Conservation (phyloP, 2,113 vertebrate species). For the Thermophis baileyi region DNA sequence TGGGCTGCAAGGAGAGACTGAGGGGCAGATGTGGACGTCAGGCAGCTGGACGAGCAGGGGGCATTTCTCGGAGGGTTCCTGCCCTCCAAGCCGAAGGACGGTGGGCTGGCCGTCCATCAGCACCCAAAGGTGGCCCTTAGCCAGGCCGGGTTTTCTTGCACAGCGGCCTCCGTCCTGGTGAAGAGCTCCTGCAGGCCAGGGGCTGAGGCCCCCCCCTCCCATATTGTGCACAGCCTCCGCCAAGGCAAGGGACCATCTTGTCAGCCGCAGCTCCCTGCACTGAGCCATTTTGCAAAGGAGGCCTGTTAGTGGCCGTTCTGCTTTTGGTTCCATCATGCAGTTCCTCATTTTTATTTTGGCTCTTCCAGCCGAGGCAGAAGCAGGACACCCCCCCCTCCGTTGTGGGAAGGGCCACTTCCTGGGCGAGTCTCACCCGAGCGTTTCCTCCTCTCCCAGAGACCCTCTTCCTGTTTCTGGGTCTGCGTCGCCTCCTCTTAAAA, state of each 20-base stretch:
- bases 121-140: not conserved
- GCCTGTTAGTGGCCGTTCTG: not conserved
- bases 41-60: not conserved
- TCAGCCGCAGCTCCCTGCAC: not conserved
- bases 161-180: not conserved
- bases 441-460: not conserved
- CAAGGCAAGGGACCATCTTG: not conserved
- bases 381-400: not conserved
- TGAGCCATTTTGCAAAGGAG: not conserved
- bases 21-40: not conserved
- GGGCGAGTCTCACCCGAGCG: not conserved
- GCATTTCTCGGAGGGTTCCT: not conserved
- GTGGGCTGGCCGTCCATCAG: not conserved
- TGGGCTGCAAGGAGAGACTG: not conserved
- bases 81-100: not conserved
- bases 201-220: not conserved
- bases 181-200: not conserved
- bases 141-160: not conserved
- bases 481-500: not conserved
- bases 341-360: not conserved
- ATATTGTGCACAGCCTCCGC: too few relatives aligned
- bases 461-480: not conserved
- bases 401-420: not conserved
- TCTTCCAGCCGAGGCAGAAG: not conserved
- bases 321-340: not conserved